A percentile compares a stretch with the other conserved stretches of the same genome.
phyloP scores from a whole-genome alignment of 1,140 invertebrate species.

The Metopolophium dirhodum region DNA sequence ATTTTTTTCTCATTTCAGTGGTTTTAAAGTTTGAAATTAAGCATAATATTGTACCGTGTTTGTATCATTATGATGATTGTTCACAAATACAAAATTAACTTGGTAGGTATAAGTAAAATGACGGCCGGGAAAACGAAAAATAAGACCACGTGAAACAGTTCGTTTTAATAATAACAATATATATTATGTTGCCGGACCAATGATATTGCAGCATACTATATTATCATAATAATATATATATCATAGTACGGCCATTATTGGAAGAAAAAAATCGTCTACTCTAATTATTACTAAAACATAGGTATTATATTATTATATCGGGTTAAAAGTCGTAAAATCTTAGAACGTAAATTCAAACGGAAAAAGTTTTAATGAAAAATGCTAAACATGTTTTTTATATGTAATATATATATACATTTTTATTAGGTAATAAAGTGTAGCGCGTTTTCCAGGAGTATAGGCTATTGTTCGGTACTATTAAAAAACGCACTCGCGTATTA shows the following conservation, averaged over 20 bases:
- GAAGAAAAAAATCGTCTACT: not conserved
- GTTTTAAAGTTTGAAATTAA: not conserved
- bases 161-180: not conserved
- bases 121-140: not conserved
- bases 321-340: conserved; percentile 14
- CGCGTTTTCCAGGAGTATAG: conserved; percentile 5
- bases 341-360: not conserved
- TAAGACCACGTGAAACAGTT: not conserved
- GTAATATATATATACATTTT: conserved; percentile 1
- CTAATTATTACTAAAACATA: not conserved
- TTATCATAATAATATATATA: not conserved
- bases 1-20: not conserved
- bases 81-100: not conserved
- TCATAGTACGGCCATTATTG: not conserved
- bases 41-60: not conserved
- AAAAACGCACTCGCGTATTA: not conserved
- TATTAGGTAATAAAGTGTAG: conserved; percentile 39
- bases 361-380: conserved; percentile 51
- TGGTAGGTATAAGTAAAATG: not conserved
- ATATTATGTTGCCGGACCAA: too few species aligned
- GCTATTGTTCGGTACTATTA: conserved; percentile 43
- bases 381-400: conserved; percentile 32
- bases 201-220: not conserved
- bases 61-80: not conserved
- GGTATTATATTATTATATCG: conserved; percentile 14